Evolutionary conservation across 2,888 invertebrate genomes (phyloP), one percentile per base, ranked within the genome.

Genomic region (Spodoptera picta): DNA sequence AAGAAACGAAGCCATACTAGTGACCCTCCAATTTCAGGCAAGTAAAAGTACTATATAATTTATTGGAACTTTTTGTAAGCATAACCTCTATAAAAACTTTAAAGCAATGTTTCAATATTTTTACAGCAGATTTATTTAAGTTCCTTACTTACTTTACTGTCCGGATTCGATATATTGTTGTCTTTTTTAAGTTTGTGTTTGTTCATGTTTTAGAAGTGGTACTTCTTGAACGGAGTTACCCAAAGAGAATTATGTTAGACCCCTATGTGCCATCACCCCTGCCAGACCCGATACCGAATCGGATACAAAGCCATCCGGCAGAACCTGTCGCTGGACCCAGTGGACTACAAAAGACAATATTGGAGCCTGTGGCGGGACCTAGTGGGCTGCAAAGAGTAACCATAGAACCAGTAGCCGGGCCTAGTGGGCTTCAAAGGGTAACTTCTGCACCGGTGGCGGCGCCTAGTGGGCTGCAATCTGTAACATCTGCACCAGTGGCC

Each of bases 251-350:
- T 0, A 36, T 36, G 6, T 7, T 36, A 36, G 36, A 36, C 1
- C 23, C 19, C 0, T 2, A 3, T 9, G n/a, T 41, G 1, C 24
- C 54, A 36, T 12, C 23, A n/a, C 23, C 14, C 9, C 7, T 44
- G 12, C 11, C 49, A 14, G 52, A 44, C 53, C 27, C 56, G 36
- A 9, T 23, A 31, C 12, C 44, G 44, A 41, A 23, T 2, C 31
- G 31, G 31, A 31, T n/a, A 14, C 6, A 14, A n/a, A 42, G 6
- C 5, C 31, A 45, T 50, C 3, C 58, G 51, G 12, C 42, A 60
- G 63, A 67, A 43, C 60, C 60, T 4, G 44, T 55, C 5, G 43
- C 67, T 12, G 67, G 63, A 2, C 60, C 63, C 1, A 67, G 63
- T 11, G 49, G 57, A 41, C 3, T 59, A 14, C 24, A 59, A n/a